These are phyloP conservation scores for Exephanes ischioxanthus DNA, from an alignment of 2,888 invertebrate species.

Conservation along the genomic window DNA sequence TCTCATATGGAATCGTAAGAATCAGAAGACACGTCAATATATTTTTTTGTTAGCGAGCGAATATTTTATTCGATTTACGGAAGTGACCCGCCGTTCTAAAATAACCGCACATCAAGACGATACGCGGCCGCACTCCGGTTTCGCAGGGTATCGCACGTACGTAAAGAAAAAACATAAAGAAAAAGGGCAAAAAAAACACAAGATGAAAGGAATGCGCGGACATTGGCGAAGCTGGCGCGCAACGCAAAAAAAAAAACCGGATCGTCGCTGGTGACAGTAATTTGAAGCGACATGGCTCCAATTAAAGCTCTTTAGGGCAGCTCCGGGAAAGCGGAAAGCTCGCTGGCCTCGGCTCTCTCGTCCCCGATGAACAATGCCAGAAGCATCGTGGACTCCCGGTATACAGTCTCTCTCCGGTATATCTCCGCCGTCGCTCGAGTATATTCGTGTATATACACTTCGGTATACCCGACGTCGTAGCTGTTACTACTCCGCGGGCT, in stretches of 20 bases:
- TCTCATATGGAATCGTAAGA: too few species aligned
- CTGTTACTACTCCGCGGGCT: constrained; percentile 39
- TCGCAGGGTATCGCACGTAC: neutral
- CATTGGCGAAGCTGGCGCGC: constrained; percentile 34
- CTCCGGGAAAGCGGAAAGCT: constrained; percentile 58
- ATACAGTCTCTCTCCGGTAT: constrained; percentile 50
- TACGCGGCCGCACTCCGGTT: neutral
- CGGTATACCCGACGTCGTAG: constrained; percentile 11
- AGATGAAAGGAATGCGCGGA: constrained; percentile 62
- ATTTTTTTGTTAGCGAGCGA: too few species aligned
- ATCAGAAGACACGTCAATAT: too few species aligned
- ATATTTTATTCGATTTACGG: neutral
- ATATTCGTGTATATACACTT: constrained; percentile 30
- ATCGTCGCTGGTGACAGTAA: constrained; percentile 77
- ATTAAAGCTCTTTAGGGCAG: constrained; percentile 78
- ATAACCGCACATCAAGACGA: neutral
- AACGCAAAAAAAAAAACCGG: constrained; percentile 74
- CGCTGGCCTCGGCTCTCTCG: constrained; percentile 60
- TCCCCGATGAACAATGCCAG: constrained; percentile 74
- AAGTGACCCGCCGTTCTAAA: neutral
- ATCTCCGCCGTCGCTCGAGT: constrained; percentile 34
- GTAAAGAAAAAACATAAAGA: constrained; percentile 4
- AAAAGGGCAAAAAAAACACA: constrained; percentile 51
- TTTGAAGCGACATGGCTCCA: constrained; percentile 78
- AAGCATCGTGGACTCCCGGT: constrained; percentile 55